Conservation (phyloP, 2,888 invertebrate genomes). For the Alitta virens region DNA sequence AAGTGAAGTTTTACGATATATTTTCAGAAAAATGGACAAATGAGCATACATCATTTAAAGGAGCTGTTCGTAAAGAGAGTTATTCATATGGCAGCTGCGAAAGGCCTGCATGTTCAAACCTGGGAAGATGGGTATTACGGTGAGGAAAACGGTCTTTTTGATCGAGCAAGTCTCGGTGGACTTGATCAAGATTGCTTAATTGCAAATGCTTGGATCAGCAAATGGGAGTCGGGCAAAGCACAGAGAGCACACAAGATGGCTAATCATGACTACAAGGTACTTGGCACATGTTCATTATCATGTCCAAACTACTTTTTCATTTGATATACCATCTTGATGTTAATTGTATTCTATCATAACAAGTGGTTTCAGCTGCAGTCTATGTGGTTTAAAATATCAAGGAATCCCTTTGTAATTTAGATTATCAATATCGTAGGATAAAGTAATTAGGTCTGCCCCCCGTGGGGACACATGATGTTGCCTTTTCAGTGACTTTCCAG, state of each 20-base stretch:
- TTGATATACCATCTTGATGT: too few species aligned
- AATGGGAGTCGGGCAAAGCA: not conserved
- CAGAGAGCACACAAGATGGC: not conserved
- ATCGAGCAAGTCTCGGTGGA: not conserved
- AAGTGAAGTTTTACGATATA: too few species aligned
- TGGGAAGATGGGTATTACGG: slow-evolving; percentile 19
- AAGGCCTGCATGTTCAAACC: slow-evolving; percentile 2
- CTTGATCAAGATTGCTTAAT: not conserved
- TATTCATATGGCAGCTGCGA: not conserved
- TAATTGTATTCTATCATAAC: too few species aligned
- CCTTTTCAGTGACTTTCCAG: too few species aligned
- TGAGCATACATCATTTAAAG: not conserved
- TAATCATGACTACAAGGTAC: not conserved
- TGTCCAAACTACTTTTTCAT: too few species aligned
- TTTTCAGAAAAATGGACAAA: not conserved
- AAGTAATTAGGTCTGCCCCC: too few species aligned
- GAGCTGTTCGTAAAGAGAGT: slow-evolving; percentile 7
- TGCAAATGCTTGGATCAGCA: not conserved
- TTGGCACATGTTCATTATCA: too few species aligned
- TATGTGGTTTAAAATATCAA: too few species aligned
- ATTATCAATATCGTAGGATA: too few species aligned
- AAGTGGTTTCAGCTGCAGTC: too few species aligned
- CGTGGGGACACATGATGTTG: too few species aligned
- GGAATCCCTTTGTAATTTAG: too few species aligned
- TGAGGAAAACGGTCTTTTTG: not conserved